phyloP scores from a whole-genome alignment of 2,888 invertebrate genomes.

The Quadriops clusia region DNA sequence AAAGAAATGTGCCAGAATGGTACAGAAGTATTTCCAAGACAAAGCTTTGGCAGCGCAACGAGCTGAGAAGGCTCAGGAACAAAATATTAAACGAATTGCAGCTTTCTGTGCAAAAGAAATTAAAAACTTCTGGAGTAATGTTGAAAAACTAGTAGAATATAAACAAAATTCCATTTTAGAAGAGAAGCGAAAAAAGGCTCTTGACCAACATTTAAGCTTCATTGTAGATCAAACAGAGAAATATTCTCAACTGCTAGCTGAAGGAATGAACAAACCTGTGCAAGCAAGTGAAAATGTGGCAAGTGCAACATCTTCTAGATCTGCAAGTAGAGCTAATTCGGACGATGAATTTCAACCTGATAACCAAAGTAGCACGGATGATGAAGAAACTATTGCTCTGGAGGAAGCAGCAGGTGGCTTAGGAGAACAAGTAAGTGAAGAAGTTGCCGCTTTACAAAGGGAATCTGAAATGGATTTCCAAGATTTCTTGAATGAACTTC shows the following conservation, averaged over 20 bases:
- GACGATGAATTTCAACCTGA: conserved; percentile 75
- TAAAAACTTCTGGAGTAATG: conserved; percentile 89
- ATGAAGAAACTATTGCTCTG: conserved; percentile 88
- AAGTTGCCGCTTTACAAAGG: conserved; percentile 74
- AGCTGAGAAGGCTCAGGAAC: conserved; percentile 85
- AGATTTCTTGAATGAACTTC: conserved; percentile 69
- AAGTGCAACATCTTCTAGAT: conserved; percentile 40
- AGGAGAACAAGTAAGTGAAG: conserved; percentile 50
- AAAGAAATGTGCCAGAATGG: conserved; percentile 83
- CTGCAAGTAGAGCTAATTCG: conserved; percentile 36
- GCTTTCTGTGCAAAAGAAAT: conserved; percentile 87
- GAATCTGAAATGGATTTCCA: conserved; percentile 84
- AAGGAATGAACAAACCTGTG: conserved; percentile 61
- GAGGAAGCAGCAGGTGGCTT: conserved; percentile 54
- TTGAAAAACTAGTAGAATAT: conserved; percentile 92
- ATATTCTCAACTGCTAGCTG: conserved; percentile 82
- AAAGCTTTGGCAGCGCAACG: conserved; percentile 79
- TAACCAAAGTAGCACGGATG: conserved; percentile 66
- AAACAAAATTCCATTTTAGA: conserved; percentile 87
- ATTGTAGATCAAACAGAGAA: conserved; percentile 98
- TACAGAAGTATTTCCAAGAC: conserved; percentile 85
- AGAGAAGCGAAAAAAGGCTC: conserved; percentile 85
- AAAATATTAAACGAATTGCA: conserved; percentile 75
- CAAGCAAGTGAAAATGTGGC: conserved; percentile 16
- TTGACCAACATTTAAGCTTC: conserved; percentile 93